A percentile compares a stretch with the other conserved stretches of the same genome.
Evolutionary conservation across 1,140 invertebrate genomes (phyloP).

Genomic region (Kradibia gibbosae): DNA sequence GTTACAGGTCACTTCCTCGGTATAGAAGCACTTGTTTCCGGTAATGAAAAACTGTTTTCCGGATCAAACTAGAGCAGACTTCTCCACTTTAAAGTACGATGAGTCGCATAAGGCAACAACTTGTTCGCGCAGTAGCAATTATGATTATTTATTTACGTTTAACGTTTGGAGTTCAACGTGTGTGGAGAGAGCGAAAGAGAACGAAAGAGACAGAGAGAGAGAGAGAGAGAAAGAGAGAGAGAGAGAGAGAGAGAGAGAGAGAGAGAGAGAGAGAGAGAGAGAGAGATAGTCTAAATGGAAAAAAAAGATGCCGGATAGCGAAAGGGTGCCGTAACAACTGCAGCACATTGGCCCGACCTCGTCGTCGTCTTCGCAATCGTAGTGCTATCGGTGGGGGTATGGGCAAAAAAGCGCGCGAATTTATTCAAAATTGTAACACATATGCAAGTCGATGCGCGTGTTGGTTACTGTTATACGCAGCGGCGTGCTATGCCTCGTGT

Average conservation of each 20-base stretch:
- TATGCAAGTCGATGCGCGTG: constrained; percentile 42
- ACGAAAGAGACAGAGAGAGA: not conserved
- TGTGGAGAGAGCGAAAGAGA: not conserved
- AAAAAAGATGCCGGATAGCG: not conserved
- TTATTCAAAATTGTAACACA: constrained; percentile 43
- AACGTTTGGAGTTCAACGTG: not conserved
- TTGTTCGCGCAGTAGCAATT: not conserved
- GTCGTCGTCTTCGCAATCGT: not conserved
- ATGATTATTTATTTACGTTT: not conserved
- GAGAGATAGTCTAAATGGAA: no score
- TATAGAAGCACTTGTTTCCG: not conserved
- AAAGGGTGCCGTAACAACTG: not conserved
- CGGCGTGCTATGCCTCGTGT: not conserved
- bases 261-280: not conserved
- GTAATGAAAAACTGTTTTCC: not conserved
- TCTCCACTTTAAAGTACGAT: not conserved
- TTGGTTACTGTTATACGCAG: not conserved
- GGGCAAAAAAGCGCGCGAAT: constrained; percentile 28
- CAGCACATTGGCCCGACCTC: not conserved
- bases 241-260: not conserved
- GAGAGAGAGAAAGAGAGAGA: not conserved
- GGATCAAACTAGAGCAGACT: not conserved
- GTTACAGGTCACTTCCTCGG: not conserved
- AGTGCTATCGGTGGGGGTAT: not conserved
- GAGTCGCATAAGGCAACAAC: not conserved